Percentiles rank a stretch among this genome's conserved stretches.
Evolutionary conservation across 2,797 vertebrate genomes (phyloP).

Genomic region (Leontocebus nigricollis): DNA sequence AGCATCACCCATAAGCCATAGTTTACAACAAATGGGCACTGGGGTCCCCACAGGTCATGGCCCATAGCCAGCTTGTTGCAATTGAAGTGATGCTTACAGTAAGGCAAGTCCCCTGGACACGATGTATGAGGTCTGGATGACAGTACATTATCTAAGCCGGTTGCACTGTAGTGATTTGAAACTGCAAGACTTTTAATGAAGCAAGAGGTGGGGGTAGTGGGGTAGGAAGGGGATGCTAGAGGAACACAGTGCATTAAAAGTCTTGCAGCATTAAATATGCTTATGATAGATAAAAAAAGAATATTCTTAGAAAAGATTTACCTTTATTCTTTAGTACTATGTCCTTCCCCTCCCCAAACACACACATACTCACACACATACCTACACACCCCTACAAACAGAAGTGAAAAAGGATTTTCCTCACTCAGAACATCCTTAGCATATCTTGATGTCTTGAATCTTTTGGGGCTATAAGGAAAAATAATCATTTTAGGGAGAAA

Average conservation of each 20-base stretch:
- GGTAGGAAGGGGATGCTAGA: not conserved
- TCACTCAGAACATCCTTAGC: not conserved
- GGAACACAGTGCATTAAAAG: not conserved
- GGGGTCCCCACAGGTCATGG: not conserved
- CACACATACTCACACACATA: not conserved
- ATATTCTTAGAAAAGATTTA: not conserved
- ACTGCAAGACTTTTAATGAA: slow-evolving; percentile 13
- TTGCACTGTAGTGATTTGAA: not conserved
- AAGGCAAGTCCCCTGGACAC: not conserved
- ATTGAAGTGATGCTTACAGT: not conserved
- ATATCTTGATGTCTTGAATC: not conserved
- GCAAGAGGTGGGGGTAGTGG: not conserved
- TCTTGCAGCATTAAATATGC: not conserved
- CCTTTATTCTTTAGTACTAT: not conserved
- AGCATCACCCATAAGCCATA: not conserved
- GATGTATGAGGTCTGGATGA: not conserved
- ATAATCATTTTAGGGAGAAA: not conserved
- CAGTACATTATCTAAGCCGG: not conserved
- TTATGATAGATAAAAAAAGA: not conserved
- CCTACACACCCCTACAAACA: no score
- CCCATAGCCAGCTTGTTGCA: not conserved
- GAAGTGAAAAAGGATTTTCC: not conserved
- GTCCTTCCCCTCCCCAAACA: not conserved
- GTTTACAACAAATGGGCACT: slow-evolving; percentile 25
- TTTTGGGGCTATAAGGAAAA: not conserved